Base-by-base conservation (phyloP, 64 coral and sea anemone species). In the Stichodactyla helianthus region DNA sequence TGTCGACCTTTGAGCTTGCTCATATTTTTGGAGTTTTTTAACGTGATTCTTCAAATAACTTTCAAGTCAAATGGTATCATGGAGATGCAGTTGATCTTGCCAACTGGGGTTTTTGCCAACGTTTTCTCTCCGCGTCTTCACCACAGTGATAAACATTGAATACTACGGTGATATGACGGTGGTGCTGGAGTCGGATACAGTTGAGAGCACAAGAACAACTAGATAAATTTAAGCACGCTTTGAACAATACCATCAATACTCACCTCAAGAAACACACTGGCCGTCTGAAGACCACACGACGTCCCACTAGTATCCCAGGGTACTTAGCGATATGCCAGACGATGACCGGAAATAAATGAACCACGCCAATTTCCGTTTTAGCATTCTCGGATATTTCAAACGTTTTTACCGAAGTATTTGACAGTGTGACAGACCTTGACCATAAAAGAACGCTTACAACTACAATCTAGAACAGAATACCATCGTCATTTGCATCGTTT, bases 1-100 rank as follows among this genome's bases (percentile, higher is more conserved):
- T 93, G 76, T 20, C 85, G 82, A 17, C 59, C 58, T 71, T 83
- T 87, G 51, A 60, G 85, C 71, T 83, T 81, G 78, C 78, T 81
- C 17, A 53, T 52, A 52, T 81, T 54, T 20, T 81, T 53, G 50
- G 77, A 79, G 1, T 44, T 44, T 31, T 79, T 79, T 81, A n/a
- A 10, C 27, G 25, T 1, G 6, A 14, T 74, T 74, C 19, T 20
- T 22, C 19, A 68, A 68, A 68, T 74, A 65, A 11, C 55, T 58
- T 58, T 31, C 7, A 74, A 74, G 25, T 31, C 25, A 31, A 31
- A 26, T 23, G 68, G 12, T 11, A 31, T 74, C 68, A 74, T 74
- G 63, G 63, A 74, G 27, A 23, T 23, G 9, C 7, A 18, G 68
- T 26, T 4, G 25, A 10, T 10, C 68, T 27, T 74, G 62, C 68